Percentiles rank a stretch among this genome's conserved stretches.
These are phyloP conservation scores for Hydrolagus colliei DNA, from an alignment of 2,797 vertebrate species.

Conservation along the genomic window DNA sequence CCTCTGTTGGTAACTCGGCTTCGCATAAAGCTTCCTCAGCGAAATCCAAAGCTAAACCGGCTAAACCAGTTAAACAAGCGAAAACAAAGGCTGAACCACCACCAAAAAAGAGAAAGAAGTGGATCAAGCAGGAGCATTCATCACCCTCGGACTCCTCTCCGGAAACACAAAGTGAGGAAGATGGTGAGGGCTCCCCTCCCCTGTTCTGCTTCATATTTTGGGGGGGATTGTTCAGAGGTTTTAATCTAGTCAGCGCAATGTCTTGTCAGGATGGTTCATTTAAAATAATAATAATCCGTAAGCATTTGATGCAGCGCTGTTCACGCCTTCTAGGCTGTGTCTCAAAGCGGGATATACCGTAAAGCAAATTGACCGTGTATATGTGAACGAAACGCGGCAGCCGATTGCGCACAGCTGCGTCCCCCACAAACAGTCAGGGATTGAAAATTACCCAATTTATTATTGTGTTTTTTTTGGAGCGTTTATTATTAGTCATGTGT, in stretches of 20 bases:
- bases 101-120: slow-evolving; percentile 94
- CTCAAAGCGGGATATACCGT: too few species aligned
- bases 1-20: slow-evolving; percentile 59
- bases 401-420: too few species aligned
- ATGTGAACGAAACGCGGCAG: too few species aligned
- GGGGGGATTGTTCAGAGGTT: neutral
- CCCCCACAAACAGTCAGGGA: too few species aligned
- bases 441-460: too few species aligned
- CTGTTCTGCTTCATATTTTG: neutral
- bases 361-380: too few species aligned
- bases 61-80: slow-evolving; percentile 58
- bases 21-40: slow-evolving; percentile 61
- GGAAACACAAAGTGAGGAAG: slow-evolving; percentile 74
- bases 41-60: slow-evolving; percentile 62
- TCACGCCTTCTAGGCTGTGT: too few species aligned
- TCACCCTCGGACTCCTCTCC: slow-evolving; percentile 77
- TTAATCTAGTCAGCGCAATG: neutral
- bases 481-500: too few species aligned
- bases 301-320: too few species aligned
- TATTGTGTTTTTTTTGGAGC: too few species aligned
- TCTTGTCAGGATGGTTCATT: too few species aligned
- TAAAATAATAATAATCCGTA: too few species aligned
- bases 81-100: slow-evolving; percentile 86
- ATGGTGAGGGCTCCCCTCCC: slow-evolving; percentile 56
- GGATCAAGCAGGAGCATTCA: slow-evolving; percentile 86